A percentile compares a stretch with the other conserved stretches of the same genome.
phyloP scores from a whole-genome alignment of 2,888 invertebrate species.

The Gastracanthus pulcherrimus region DNA sequence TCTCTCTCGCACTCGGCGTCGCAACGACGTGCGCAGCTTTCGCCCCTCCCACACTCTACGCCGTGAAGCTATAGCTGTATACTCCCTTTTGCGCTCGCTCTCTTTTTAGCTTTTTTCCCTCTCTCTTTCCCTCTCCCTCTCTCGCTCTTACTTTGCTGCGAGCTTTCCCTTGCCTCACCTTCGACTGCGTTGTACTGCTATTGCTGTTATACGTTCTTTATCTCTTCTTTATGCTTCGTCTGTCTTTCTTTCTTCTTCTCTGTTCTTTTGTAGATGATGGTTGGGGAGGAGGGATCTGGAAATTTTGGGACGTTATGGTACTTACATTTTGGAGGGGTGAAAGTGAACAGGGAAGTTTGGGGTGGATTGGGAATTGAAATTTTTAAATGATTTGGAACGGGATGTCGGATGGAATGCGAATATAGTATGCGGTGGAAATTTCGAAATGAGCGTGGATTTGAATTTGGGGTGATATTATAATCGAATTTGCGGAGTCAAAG shows the following conservation, averaged over 20 bases:
- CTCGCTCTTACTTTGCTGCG: no score
- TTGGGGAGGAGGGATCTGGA: background rate
- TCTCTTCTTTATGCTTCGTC: constrained; percentile 18
- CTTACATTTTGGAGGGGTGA: no score
- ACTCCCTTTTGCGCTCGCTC: constrained; percentile 5
- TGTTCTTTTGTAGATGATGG: background rate
- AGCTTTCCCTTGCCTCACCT: background rate
- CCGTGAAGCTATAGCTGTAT: background rate
- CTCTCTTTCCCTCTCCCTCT: background rate
- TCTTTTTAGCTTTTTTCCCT: constrained; percentile 16
- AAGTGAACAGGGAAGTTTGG: background rate
- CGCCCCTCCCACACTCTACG: constrained; percentile 40
- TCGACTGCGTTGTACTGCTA: background rate
- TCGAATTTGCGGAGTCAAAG: no score
- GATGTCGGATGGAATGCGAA: no score
- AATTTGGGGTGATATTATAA: no score
- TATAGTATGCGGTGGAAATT: no score
- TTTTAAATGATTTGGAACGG: background rate
- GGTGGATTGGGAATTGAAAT: background rate
- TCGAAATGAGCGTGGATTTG: no score
- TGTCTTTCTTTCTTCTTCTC: constrained; percentile 1
- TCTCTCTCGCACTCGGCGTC: constrained; percentile 49
- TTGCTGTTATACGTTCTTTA: constrained; percentile 1
- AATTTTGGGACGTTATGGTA: no score
- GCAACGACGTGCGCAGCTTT: constrained; percentile 54